Evolutionary conservation across 2,888 invertebrate genomes (phyloP), one percentile per base, ranked within the genome.

Genomic region (Altica lythri): DNA sequence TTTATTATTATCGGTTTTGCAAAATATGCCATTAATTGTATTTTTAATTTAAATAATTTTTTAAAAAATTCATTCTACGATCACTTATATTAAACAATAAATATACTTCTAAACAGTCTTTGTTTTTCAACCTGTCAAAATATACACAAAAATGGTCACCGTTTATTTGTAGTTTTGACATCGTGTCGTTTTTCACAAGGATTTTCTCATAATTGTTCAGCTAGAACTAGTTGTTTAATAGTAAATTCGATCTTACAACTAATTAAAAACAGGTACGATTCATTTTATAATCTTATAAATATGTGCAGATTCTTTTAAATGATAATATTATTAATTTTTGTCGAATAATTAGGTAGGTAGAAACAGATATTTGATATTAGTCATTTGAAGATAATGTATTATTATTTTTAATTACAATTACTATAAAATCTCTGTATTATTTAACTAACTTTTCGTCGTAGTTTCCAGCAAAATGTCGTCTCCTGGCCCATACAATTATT

Each of bases 401-500:
- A 18, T 32, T 38, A 29, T 38, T 25, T 17, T 10, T n/a, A n/a
- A 19, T 34, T 22, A 13, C 16, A 17, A 19, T 40, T 40, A 22
- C n/a, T n/a, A n/a, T n/a, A n/a, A n/a, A n/a, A n/a, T n/a, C 8
- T 27, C 2, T 27, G 6, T 42, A 22, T 8, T 42, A 37, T 37
- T 37, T 2, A 6, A 37, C 16, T 29, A 9, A 14, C 13, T 43
- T 34, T 27, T 34, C n/a, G 9, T 55, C 50, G 54, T 59, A 62
- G 50, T 56, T 61, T 61, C 59, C 55, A 59, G 60, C 19, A 30
- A 86, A 79, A n/a, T n/a, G 72, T 93, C 93, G 93, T 89, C 94
- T 66, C 89, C 94, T 65, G 96, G 95, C 74, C 98, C 98, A 52
- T 99, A 98, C 78, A 99, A 98, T 80, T 99, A 99, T 79, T 96